Base-by-base conservation (phyloP, 2,888 invertebrate species). In the Girardia tigrina region DNA sequence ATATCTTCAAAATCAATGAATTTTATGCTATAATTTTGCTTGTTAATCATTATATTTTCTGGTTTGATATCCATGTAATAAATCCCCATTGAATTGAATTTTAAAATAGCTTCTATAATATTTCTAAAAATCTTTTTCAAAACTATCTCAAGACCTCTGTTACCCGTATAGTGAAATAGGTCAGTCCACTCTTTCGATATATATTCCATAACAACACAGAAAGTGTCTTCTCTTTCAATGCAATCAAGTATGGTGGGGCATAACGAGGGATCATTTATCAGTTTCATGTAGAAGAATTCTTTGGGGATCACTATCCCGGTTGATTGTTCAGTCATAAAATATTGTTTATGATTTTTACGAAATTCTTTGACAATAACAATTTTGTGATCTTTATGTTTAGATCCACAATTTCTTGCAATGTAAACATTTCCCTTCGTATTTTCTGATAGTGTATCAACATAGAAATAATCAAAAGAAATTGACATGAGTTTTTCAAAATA, bases 31-130 rank as follows among this genome's bases (percentile, higher is more conserved):
- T 20, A 56, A 56, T 4, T 16, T 56, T 56, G 6, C n/a, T n/a
- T 56, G n/a, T 56, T 56, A 16, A 56, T 23, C 56, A 56, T 56
- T 6, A 56, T 56, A 56, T 56, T 56, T 56, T 56, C 56, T 23
- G 56, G 56, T 56, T 56, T 56, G 4, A 56, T 56, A n/a, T 56
- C 56, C 56, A 56, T 56, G n/a, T 56, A 56, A 56, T 8, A 56
- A 4, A 56, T n/a, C 4, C 56, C 56, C 23, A 20, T 56, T 12
- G 56, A 56, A 56, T n/a, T 56, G 6, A 56, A 56, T 56, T 4
- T 56, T n/a, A 8, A 20, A 20, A 56, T 12, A 12, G 23, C n/a
- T 20, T 56, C 23, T 8, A 56, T n/a, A 8, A 56, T 8, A 56
- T 56, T 56, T 56, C 23, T 56, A n/a, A 56, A 56, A 56, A 56